These are phyloP conservation scores for Lampris megalopsis DNA, from an alignment of 2,113 vertebrate species.

Conservation along the genomic window DNA sequence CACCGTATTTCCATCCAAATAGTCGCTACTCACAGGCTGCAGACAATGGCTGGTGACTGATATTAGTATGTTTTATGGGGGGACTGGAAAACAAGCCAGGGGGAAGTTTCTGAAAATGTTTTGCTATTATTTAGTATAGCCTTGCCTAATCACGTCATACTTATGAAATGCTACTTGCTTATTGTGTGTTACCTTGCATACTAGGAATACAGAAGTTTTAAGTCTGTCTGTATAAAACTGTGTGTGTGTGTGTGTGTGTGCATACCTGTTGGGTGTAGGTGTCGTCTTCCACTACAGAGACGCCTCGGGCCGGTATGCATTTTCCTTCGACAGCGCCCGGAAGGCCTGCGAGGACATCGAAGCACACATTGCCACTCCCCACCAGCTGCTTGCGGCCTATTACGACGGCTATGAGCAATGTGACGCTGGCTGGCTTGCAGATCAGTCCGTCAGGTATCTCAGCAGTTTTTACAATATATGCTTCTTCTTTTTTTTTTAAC, in stretches of 20 bases:
- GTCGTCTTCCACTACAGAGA: slow-evolving; percentile 96
- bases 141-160: no score
- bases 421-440: slow-evolving; percentile 95
- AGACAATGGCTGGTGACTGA: no score
- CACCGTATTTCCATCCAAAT: no score
- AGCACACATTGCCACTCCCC: slow-evolving; percentile 88
- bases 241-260: neutral
- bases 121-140: no score
- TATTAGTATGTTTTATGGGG: no score
- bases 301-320: slow-evolving; percentile 88
- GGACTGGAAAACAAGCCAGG: no score
- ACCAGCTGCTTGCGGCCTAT: slow-evolving; percentile 93
- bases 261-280: slow-evolving; percentile 76
- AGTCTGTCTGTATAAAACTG: neutral
- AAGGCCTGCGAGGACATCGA: slow-evolving; percentile 87
- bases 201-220: no score
- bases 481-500: no score
- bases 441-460: slow-evolving; percentile 92
- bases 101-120: no score
- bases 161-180: neutral
- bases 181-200: neutral
- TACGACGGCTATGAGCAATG: slow-evolving; percentile 93
- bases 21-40: no score
- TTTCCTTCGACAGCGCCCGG: slow-evolving; percentile 87
- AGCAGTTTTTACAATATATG: neutral